These are phyloP conservation scores for Ischnus inquisitorius DNA, from an alignment of 2,888 invertebrate genomes.

Conservation along the genomic window DNA sequence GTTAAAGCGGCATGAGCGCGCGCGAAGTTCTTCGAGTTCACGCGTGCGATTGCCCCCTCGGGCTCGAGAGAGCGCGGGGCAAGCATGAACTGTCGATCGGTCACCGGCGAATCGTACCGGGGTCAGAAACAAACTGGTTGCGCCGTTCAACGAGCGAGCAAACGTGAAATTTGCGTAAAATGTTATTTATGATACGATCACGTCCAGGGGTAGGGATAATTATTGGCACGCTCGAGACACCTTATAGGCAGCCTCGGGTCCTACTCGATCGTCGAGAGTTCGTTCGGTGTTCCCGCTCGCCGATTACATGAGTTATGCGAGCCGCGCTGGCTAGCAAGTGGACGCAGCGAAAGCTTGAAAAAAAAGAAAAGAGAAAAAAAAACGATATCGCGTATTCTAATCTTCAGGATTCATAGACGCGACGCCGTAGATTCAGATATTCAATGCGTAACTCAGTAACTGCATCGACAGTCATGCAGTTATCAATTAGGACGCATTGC, in stretches of 20 bases:
- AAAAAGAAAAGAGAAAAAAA: neutral
- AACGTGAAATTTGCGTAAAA: constrained; percentile 48
- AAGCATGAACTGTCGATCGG: constrained; percentile 33
- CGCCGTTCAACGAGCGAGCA: neutral
- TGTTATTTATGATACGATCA: constrained; percentile 44
- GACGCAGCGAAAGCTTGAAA: constrained; percentile 1
- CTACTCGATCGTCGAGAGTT: constrained; percentile 13
- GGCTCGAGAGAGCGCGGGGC: constrained; percentile 6
- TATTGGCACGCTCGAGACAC: constrained; percentile 50
- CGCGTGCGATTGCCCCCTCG: constrained; percentile 7
- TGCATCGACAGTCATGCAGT: constrained; percentile 28
- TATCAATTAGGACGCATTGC: constrained; percentile 32
- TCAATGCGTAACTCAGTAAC: constrained; percentile 29
- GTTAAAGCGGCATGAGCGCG: neutral
- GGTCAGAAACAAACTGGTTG: constrained; percentile 27
- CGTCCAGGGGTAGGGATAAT: constrained; percentile 41
- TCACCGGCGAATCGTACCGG: constrained; percentile 28
- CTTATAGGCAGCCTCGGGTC: constrained; percentile 45
- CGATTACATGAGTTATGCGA: constrained; percentile 27
- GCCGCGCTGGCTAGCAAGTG: neutral
- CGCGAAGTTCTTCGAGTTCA: constrained; percentile 5
- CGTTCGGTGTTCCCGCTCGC: constrained; percentile 1
- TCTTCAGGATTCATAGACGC: neutral
- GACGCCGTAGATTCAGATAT: neutral
- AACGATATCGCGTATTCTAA: neutral